Evolutionary conservation across 1,140 invertebrate genomes (phyloP), one percentile per base, ranked within the genome.

Genomic region (Nasonia longicornis): DNA sequence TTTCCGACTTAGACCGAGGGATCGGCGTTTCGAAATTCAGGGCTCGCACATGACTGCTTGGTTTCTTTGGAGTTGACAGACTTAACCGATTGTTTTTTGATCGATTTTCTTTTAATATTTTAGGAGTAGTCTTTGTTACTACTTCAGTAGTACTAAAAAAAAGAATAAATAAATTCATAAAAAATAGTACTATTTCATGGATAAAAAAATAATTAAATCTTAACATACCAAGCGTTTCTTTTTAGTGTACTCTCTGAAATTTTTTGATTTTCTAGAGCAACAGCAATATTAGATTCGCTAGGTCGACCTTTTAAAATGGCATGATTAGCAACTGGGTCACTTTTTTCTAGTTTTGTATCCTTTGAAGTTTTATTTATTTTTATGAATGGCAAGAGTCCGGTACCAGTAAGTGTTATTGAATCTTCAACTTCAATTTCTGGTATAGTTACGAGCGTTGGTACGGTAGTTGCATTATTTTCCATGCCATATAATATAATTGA

Each of bases 41-140:
- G 3, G 76, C 81, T 29, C 76, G 69, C 2, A 82, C 26, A n/a
- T 82, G 70, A 69, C 45, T 82, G 48, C 45, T 82, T 14, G 70
- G 31, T 26, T 82, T 82, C 64, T 82, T 82, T 42, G 81, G 70
- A 1, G 81, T 79, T 11, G 76, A 82, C 26, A 74, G 64, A 75
- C 81, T 82, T 3, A 45, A 42, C 2, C 52, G 48, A 10, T 58
- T 73, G 45, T 35, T 52, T 2, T 64, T 76, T 11, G 12, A 52
- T 29, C 10, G 66, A 6, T 66, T 48, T 29, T 72, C 29, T 22
- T 66, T 14, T 26, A 67, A 22, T 70, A 42, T 42, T 35, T 22
- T 67, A 3, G 80, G 80, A 2, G 80, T 82, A 4, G 35, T 48
- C 22, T 73, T 77, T 38, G 20, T 77, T 52, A 67, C 10, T 11